These are phyloP conservation scores for Heteromurus nitidus DNA, from an alignment of 2,888 invertebrate species.

Conservation along the genomic window DNA sequence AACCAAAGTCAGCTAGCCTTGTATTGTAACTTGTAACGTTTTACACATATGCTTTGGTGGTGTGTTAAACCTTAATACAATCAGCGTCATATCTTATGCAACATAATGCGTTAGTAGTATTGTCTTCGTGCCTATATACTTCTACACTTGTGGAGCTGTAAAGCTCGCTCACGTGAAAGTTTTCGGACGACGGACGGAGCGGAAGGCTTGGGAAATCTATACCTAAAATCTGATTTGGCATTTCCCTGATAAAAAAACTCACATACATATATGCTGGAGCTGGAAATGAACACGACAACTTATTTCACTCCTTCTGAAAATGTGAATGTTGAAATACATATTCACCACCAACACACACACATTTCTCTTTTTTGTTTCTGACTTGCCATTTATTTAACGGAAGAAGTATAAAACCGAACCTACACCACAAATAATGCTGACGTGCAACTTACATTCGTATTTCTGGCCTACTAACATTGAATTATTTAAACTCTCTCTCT, in stretches of 20 bases:
- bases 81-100: constrained; percentile 20
- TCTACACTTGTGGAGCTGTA: constrained; percentile 18
- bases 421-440: not conserved
- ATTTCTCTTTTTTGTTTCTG: too few relatives aligned
- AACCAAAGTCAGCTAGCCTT: too few relatives aligned
- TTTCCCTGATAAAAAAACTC: constrained; percentile 17
- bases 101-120: not conserved
- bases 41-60: too few relatives aligned
- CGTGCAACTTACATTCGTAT: not conserved
- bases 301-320: not conserved
- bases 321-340: not conserved
- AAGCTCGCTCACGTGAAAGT: constrained; percentile 11
- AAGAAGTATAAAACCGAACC: constrained; percentile 1
- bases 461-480: constrained; percentile 10
- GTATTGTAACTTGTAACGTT: too few relatives aligned
- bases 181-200: not conserved
- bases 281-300: constrained; percentile 36
- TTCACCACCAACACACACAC: not conserved
- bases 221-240: constrained; percentile 39
- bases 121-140: constrained; percentile 3
- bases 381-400: too few relatives aligned
- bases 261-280: not conserved
- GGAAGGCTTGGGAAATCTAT: constrained; percentile 14
- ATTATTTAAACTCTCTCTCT: not conserved
- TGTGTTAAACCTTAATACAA: constrained; percentile 9